Evolutionary conservation across 2,888 invertebrate species (phyloP).

Genomic region (Eupithecia exiguata): DNA sequence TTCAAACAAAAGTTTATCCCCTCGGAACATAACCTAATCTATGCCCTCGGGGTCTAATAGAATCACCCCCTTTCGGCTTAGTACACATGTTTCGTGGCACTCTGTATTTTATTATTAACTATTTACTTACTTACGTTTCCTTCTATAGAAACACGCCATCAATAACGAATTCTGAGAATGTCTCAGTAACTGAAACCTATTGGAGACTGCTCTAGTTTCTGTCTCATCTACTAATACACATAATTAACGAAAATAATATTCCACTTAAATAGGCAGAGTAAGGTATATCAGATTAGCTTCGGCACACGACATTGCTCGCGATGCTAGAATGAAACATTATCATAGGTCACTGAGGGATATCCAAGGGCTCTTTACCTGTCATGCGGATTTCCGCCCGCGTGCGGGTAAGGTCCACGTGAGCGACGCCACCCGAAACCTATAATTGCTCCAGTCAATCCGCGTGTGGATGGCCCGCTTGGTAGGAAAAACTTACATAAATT

Average conservation of each 20-base stretch:
- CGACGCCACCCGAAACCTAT: too few species aligned
- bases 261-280: neutral
- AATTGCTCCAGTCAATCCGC: too few species aligned
- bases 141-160: neutral
- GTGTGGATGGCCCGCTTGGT: too few species aligned
- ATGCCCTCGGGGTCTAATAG: too few species aligned
- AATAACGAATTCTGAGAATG: neutral
- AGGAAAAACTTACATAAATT: too few species aligned
- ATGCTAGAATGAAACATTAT: neutral
- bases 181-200: neutral
- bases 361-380: too few species aligned
- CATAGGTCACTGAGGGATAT: neutral
- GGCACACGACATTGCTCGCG: neutral
- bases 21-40: too few species aligned
- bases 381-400: too few species aligned
- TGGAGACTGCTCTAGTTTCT: neutral
- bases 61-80: too few species aligned
- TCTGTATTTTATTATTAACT: neutral
- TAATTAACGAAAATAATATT: neutral
- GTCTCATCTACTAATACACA: neutral
- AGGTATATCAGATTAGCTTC: neutral
- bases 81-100: too few species aligned
- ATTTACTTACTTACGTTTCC: neutral
- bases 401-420: too few species aligned
- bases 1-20: too few species aligned